Conservation (phyloP, 2,113 vertebrate genomes). For the Sceloporus tristichus region DNA sequence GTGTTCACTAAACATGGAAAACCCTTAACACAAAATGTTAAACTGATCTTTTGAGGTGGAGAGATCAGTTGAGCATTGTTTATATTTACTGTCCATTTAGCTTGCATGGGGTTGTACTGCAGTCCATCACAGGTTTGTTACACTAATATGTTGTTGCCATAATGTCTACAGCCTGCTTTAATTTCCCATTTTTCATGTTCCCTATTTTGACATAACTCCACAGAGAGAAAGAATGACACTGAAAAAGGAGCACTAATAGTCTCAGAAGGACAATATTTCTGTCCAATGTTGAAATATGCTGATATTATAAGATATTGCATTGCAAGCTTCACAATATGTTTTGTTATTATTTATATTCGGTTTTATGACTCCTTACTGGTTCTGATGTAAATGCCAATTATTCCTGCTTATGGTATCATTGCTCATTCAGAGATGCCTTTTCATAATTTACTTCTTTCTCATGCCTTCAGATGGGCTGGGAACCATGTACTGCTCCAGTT, state of each 20-base stretch:
- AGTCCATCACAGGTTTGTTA: conserved; percentile 1
- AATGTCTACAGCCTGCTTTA: neutral
- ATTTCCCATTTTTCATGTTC: conserved; percentile 4
- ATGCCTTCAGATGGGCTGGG: neutral
- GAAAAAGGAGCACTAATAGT: neutral
- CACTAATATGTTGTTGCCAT: neutral
- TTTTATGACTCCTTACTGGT: conserved; percentile 29
- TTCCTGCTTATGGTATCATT: neutral
- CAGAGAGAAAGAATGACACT: neutral
- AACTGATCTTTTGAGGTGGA: too few species aligned
- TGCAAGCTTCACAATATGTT: neutral
- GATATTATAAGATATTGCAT: neutral
- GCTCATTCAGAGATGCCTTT: neutral
- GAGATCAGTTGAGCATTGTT: conserved; percentile 6
- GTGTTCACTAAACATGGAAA: too few species aligned
- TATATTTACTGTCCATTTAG: neutral
- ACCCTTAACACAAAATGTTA: too few species aligned
- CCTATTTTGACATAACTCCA: neutral
- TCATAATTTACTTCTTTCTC: neutral
- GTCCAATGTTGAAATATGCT: neutral
- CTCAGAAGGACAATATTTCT: conserved; percentile 11
- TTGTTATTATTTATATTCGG: neutral
- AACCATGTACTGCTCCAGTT: too few species aligned
- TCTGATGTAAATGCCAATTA: conserved; percentile 30
- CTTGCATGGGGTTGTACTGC: neutral